Evolutionary conservation across 2,888 invertebrate species (phyloP).

Genomic region (Drosophila bunnanda): DNA sequence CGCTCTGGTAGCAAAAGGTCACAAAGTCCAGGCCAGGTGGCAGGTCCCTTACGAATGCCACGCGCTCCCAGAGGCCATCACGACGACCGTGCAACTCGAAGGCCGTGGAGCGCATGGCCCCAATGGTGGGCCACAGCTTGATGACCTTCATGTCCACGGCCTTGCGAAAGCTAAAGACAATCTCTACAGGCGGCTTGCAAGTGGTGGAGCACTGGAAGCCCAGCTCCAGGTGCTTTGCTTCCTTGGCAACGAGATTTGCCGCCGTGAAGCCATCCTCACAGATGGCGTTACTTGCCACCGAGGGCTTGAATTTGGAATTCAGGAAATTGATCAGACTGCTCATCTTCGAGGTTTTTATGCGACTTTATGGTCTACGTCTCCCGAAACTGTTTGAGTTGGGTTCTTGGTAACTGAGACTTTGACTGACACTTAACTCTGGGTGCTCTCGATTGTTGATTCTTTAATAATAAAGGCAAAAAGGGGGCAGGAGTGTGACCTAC

Average conservation of each 20-base stretch:
- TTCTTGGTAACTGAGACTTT: not conserved
- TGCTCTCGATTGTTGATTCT: not conserved
- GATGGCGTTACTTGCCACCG: conserved; percentile 86
- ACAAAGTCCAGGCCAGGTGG: conserved; percentile 70
- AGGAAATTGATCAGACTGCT: conserved; percentile 87
- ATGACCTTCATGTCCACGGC: conserved; percentile 88
- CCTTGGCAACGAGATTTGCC: conserved; percentile 87
- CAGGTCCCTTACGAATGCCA: conserved; percentile 78
- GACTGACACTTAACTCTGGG: not conserved
- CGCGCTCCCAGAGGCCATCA: conserved; percentile 82
- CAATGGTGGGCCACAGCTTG: conserved; percentile 87
- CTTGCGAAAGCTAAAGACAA: conserved; percentile 88
- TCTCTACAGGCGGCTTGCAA: conserved; percentile 89
- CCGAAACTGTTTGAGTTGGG: not conserved
- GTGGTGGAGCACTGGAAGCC: conserved; percentile 90
- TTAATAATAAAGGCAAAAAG: too few relatives aligned
- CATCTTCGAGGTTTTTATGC: conserved; percentile 57
- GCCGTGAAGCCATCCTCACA: conserved; percentile 86
- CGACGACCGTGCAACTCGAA: conserved; percentile 87
- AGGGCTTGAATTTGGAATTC: conserved; percentile 86
- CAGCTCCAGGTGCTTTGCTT: conserved; percentile 84
- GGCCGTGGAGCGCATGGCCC: conserved; percentile 88
- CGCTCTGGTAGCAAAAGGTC: conserved; percentile 82
- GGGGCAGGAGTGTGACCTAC: too few relatives aligned
- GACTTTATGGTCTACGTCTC: not conserved